Evolutionary conservation across 2,113 vertebrate species (phyloP).

Genomic region (Triplophysa tibetana): DNA sequence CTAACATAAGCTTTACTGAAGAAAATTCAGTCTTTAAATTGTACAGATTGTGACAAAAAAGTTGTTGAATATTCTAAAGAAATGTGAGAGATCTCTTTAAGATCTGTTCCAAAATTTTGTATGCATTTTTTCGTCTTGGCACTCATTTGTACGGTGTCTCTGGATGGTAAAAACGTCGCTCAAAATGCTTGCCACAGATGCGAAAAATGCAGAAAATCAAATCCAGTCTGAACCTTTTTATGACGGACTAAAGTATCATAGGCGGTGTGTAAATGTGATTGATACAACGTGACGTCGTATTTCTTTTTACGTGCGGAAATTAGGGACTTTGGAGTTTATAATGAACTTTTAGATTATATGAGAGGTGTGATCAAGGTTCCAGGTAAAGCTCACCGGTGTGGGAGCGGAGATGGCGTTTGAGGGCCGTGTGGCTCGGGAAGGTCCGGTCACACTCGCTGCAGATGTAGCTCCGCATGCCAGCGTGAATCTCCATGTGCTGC

Average conservation of each 20-base stretch:
- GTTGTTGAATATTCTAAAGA: not conserved
- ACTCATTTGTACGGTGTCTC: too few species aligned
- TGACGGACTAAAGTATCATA: too few species aligned
- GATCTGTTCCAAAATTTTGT: too few species aligned
- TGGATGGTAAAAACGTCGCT: too few species aligned
- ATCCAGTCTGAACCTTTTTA: too few species aligned
- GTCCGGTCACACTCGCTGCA: slow-evolving; percentile 98
- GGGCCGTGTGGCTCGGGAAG: slow-evolving; percentile 97
- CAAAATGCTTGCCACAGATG: too few species aligned
- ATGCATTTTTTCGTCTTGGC: too few species aligned
- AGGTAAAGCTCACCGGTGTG: slow-evolving; percentile 83
- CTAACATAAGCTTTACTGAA: not conserved
- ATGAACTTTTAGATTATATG: slow-evolving; percentile 1
- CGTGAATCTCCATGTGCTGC: slow-evolving; percentile 99
- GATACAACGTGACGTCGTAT: too few species aligned
- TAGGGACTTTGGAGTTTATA: not conserved
- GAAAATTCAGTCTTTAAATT: not conserved
- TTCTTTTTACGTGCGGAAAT: too few species aligned
- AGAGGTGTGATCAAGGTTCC: not conserved
- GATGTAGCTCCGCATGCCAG: slow-evolving; percentile 96
- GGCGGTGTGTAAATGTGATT: too few species aligned
- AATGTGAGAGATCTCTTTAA: too few species aligned
- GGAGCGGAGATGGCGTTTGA: slow-evolving; percentile 96
- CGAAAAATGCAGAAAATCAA: too few species aligned
- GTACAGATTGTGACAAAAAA: not conserved